A percentile compares a stretch with the other conserved stretches of the same genome.
These are phyloP conservation scores for Ailurus styani DNA, from an alignment of 2,113 vertebrate species.

Conservation along the genomic window DNA sequence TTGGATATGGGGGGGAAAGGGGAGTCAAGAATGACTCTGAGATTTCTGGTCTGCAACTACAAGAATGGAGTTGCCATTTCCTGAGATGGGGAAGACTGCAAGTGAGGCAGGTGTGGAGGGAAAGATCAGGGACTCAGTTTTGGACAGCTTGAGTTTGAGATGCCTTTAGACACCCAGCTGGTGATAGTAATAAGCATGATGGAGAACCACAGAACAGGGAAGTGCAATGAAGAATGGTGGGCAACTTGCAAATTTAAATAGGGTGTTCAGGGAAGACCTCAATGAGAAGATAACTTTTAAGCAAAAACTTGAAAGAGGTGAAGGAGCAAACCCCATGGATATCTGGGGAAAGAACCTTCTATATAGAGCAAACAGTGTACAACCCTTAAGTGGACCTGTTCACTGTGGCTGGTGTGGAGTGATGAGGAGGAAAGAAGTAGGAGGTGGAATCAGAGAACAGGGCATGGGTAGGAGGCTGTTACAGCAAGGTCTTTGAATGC, in stretches of 20 bases:
- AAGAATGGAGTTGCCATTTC: not conserved
- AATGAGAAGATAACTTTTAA: not conserved
- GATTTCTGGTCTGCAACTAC: not conserved
- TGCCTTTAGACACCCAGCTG: not conserved
- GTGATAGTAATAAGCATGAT: not conserved
- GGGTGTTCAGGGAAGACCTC: not conserved
- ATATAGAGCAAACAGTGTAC: not conserved
- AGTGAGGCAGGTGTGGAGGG: not conserved
- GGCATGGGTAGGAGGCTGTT: accelerated
- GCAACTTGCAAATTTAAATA: not conserved
- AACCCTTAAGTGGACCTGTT: not conserved
- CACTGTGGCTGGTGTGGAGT: not conserved
- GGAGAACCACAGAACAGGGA: not conserved
- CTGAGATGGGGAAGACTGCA: not conserved
- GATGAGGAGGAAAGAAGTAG: not conserved
- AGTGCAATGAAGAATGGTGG: not conserved
- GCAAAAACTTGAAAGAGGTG: not conserved
- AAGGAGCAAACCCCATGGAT: not conserved
- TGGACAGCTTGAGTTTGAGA: not conserved
- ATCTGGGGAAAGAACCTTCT: not conserved
- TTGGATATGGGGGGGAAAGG: not conserved
- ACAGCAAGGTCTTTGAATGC: not conserved
- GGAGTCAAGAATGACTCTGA: not conserved
- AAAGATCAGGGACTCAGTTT: not conserved
- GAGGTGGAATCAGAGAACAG: not conserved